Evolutionary conservation across 2,888 invertebrate species (phyloP).

Genomic region (Drosophila demipolita): DNA sequence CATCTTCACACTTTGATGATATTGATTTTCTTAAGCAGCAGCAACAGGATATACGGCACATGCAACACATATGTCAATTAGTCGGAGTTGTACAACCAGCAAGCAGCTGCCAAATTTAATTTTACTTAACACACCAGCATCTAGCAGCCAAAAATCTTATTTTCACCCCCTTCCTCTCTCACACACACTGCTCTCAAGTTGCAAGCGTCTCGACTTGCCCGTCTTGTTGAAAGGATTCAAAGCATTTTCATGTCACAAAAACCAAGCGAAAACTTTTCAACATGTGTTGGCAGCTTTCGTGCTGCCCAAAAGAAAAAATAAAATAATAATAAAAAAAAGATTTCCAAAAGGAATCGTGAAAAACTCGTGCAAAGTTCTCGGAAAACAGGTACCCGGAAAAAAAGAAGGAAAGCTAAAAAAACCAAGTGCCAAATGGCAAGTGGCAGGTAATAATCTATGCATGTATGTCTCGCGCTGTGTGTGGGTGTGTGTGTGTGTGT

Average conservation of each 20-base stretch:
- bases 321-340: slow-evolving; percentile 22
- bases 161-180: background rate
- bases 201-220: slow-evolving; percentile 38
- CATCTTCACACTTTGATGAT: slow-evolving; percentile 7
- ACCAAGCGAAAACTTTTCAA: slow-evolving; percentile 77
- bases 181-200: background rate
- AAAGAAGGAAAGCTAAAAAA: slow-evolving; percentile 21
- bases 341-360: slow-evolving; percentile 46
- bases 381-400: slow-evolving; percentile 14
- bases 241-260: slow-evolving; percentile 77
- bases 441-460: slow-evolving; percentile 81
- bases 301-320: slow-evolving; percentile 41
- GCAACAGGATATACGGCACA: slow-evolving; percentile 28
- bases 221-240: slow-evolving; percentile 76
- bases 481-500: slow-evolving; percentile 34
- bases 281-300: slow-evolving; percentile 75
- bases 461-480: slow-evolving; percentile 55
- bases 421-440: slow-evolving; percentile 79
- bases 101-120: slow-evolving; percentile 80
- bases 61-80: slow-evolving; percentile 78
- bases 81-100: slow-evolving; percentile 58
- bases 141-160: background rate
- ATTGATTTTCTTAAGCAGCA: slow-evolving; percentile 41
- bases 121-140: slow-evolving; percentile 38
- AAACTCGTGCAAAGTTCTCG: slow-evolving; percentile 70